These are phyloP conservation scores for Ophioderma brevispina DNA, from an alignment of 35 echinoderm and acorn worm species.

Conservation along the genomic window DNA sequence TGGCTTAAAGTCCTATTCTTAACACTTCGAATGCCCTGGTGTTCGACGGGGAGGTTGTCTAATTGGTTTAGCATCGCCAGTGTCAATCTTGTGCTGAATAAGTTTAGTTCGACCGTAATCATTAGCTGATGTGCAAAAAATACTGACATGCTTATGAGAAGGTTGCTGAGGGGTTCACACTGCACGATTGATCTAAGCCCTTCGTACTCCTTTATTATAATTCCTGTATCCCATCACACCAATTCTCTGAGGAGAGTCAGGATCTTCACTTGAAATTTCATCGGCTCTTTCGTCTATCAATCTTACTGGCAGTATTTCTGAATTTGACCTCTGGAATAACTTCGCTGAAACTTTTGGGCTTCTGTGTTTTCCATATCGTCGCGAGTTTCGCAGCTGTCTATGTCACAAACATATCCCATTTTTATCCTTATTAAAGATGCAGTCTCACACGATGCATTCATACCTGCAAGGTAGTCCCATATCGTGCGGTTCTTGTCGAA, in stretches of 20 bases:
- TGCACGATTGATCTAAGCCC: background rate
- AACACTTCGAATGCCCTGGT: conserved; percentile 31
- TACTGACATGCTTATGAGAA: background rate
- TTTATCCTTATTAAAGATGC: background rate
- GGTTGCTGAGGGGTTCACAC: background rate
- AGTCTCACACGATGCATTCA: conserved; percentile 36
- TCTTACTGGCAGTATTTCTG: background rate
- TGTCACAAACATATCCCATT: background rate
- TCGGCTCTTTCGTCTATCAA: too few relatives aligned
- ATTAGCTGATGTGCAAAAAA: conserved; percentile 47
- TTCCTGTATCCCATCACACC: conserved; percentile 41
- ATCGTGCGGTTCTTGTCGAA: conserved; percentile 2
- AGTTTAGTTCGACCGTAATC: conserved; percentile 53
- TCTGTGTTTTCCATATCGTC: background rate
- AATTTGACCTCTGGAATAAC: background rate
- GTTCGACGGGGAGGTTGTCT: conserved; percentile 55
- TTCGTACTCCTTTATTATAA: conserved; percentile 8
- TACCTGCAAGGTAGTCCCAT: conserved; percentile 30
- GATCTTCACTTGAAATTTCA: too few relatives aligned
- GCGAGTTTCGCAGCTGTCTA: background rate
- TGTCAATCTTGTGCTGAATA: conserved; percentile 61
- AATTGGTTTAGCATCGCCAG: conserved; percentile 42
- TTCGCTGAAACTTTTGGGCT: background rate
- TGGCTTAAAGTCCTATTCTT: conserved; percentile 49
- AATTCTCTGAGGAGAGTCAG: background rate